Evolutionary conservation across 53 echinoderm and acorn worm species (phyloP).

Genomic region (Antedon mediterranea): DNA sequence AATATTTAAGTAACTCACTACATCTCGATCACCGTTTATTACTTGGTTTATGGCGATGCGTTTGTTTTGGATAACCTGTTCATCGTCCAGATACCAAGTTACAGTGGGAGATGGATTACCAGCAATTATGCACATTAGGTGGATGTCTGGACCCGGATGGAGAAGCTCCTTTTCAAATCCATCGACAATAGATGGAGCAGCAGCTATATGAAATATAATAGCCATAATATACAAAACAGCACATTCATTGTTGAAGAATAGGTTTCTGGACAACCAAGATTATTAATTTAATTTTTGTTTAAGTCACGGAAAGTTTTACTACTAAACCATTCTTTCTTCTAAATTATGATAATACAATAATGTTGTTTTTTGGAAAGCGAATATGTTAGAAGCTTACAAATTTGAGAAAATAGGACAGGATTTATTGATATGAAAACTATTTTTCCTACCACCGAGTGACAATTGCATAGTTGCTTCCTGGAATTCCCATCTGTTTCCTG

Average conservation of each 20-base stretch:
- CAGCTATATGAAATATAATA: conserved; percentile 33
- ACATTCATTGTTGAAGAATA: too few species aligned
- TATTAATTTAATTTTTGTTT: too few species aligned
- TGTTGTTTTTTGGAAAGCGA: too few species aligned
- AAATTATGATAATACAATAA: too few species aligned
- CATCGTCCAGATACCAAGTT: conserved; percentile 72
- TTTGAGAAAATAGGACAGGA: too few species aligned
- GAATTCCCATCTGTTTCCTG: conserved; percentile 70
- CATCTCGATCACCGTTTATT: conserved; percentile 85
- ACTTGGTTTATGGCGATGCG: conserved; percentile 51
- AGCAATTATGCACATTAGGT: conserved; percentile 71
- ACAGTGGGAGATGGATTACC: conserved; percentile 84
- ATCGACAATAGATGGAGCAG: conserved; percentile 57
- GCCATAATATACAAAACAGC: too few species aligned
- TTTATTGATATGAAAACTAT: too few species aligned
- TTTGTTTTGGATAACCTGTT: conserved; percentile 24
- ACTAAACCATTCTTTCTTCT: too few species aligned
- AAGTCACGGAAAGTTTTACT: too few species aligned
- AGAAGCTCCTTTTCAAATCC: conserved; percentile 81
- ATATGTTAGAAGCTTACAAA: too few species aligned
- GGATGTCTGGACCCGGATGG: conserved; percentile 74
- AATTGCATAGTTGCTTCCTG: conserved; percentile 93
- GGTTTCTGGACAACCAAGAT: too few species aligned
- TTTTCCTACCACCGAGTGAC: conserved; percentile 70
- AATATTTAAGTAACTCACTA: conserved; percentile 84